Evolutionary conservation across 2,888 invertebrate genomes (phyloP).

Genomic region (Phyto melanocephala): DNA sequence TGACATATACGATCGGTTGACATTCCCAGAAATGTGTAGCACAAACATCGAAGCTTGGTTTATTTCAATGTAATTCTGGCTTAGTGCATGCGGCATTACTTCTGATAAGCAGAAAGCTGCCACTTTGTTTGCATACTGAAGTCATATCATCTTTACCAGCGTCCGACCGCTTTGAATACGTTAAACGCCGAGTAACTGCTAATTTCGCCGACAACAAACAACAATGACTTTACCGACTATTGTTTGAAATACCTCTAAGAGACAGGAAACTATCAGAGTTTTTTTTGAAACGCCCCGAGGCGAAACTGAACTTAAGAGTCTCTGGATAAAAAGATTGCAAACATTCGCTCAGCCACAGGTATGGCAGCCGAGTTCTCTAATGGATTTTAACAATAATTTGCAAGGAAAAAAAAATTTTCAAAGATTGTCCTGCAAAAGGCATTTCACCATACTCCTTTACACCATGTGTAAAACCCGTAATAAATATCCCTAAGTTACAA

Average conservation of each 20-base stretch:
- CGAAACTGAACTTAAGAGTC: not conserved
- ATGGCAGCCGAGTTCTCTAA: too few species aligned
- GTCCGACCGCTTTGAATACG: not conserved
- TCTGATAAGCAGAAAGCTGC: not conserved
- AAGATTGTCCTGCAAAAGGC: too few species aligned
- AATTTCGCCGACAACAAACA: constrained; percentile 28
- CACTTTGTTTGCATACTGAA: not conserved
- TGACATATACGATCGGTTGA: not conserved
- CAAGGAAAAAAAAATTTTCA: too few species aligned
- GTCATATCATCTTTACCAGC: constrained; percentile 5
- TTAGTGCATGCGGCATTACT: constrained; percentile 13
- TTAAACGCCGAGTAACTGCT: not conserved
- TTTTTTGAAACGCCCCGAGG: too few species aligned
- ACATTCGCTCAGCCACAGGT: too few species aligned
- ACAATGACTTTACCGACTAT: not conserved
- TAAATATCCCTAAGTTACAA: too few species aligned
- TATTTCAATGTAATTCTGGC: constrained; percentile 23
- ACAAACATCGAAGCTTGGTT: not conserved
- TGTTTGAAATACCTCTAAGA: not conserved
- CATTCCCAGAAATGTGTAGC: too few species aligned
- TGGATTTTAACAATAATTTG: too few species aligned
- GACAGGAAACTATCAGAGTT: too few species aligned
- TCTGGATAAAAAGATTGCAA: not conserved
- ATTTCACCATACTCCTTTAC: too few species aligned
- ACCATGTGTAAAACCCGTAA: too few species aligned